phyloP scores from a whole-genome alignment of 2,113 vertebrate genomes.

The Melierax canorus region DNA sequence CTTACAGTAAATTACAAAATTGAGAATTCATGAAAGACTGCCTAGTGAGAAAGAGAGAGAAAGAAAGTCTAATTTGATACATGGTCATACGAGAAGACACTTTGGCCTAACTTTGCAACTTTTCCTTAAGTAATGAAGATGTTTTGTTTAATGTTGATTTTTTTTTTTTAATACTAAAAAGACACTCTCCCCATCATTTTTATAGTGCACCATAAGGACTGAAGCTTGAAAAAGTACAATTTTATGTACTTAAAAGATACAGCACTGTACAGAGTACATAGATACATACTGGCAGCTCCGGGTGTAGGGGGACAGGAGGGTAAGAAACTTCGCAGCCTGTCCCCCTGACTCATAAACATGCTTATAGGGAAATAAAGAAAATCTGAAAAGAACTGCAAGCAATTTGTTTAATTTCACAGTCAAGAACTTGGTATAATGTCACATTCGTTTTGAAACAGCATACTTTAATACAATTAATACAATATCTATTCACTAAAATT shows the following conservation, averaged over 20 bases:
- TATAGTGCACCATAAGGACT: background rate
- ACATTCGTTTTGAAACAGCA: background rate
- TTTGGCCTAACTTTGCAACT: background rate
- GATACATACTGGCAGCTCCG: background rate
- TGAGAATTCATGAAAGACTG: slow-evolving; percentile 34
- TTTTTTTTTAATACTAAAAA: background rate
- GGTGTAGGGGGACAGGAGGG: background rate
- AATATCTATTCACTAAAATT: background rate
- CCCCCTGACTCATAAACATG: background rate
- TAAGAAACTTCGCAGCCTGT: background rate
- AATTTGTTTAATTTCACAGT: background rate
- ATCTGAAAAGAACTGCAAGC: background rate
- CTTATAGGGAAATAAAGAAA: background rate
- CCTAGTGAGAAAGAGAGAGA: background rate
- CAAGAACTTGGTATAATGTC: background rate
- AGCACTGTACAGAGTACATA: background rate
- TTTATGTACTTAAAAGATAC: background rate
- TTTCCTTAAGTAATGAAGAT: background rate
- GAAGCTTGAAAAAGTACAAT: background rate
- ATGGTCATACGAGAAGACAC: background rate
- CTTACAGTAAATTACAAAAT: slow-evolving; percentile 39
- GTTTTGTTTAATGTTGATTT: background rate
- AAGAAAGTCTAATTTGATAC: background rate
- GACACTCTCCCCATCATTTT: background rate
- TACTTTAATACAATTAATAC: background rate